Evolutionary conservation across 2,113 vertebrate genomes (phyloP).

Genomic region (Pseudois nayaur): DNA sequence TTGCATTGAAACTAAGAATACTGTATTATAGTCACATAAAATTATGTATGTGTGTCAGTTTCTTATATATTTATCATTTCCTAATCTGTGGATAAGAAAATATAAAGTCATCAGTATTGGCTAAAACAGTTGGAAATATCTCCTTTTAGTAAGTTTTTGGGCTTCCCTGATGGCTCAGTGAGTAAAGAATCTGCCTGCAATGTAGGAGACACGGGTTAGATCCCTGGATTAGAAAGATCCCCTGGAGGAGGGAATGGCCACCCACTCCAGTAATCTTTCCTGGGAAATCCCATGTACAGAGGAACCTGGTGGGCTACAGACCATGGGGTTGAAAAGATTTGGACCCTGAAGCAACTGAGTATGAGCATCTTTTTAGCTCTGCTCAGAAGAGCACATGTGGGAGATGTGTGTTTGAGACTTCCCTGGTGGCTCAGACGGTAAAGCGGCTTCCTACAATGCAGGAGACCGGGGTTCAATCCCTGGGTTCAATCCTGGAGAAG

Average conservation of each 20-base stretch:
- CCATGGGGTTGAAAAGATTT: neutral
- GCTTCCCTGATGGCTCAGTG: neutral
- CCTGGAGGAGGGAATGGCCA: neutral
- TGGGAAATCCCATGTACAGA: neutral
- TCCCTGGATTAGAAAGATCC: neutral
- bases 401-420: neutral
- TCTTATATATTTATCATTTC: neutral
- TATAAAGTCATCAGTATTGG: neutral
- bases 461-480: neutral
- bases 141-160: neutral
- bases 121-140: neutral
- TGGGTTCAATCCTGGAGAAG: neutral
- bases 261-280: neutral
- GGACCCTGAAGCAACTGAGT: neutral
- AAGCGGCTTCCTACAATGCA: neutral
- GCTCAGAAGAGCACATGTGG: neutral
- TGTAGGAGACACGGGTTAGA: neutral
- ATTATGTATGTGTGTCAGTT: neutral
- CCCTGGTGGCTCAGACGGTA: neutral
- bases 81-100: neutral
- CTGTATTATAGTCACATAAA: neutral
- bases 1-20: neutral
- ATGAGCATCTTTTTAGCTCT: neutral
- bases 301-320: neutral
- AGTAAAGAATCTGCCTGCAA: neutral